These are phyloP conservation scores for Bruchidius siliquastri DNA, from an alignment of 2,888 invertebrate species.

Conservation along the genomic window DNA sequence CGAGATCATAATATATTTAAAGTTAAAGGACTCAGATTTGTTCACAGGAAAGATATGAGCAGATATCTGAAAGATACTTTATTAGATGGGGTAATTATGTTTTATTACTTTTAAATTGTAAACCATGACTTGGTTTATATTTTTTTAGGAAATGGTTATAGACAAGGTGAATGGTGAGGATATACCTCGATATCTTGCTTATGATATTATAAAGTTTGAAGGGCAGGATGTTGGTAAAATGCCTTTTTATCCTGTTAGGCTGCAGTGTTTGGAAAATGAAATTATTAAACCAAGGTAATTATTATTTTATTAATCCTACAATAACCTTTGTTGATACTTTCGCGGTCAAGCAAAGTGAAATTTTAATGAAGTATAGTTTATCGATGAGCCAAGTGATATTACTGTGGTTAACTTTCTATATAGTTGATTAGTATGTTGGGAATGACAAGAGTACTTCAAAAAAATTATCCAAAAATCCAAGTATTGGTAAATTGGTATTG, in stretches of 20 bases:
- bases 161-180: slow-evolving; percentile 73
- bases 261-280: slow-evolving; percentile 70
- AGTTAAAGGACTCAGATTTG: slow-evolving; percentile 76
- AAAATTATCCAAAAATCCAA: no score
- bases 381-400: no score
- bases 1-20: slow-evolving; percentile 90
- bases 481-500: no score
- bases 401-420: no score
- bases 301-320: no score
- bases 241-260: slow-evolving; percentile 71
- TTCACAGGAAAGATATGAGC: slow-evolving; percentile 65
- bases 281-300: slow-evolving; percentile 60
- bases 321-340: no score
- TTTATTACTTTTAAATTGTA: background rate
- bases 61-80: slow-evolving; percentile 76
- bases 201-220: slow-evolving; percentile 87
- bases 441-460: no score
- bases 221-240: slow-evolving; percentile 70
- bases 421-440: no score
- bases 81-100: slow-evolving; percentile 77
- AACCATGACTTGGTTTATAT: background rate
- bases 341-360: no score
- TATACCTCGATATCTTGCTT: slow-evolving; percentile 87
- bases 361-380: no score
- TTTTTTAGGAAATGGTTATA: slow-evolving; percentile 87